Percentiles rank a stretch among this genome's conserved stretches.
Conservation (phyloP, 2,888 invertebrate genomes). For the Acanthopleura granulata region DNA sequence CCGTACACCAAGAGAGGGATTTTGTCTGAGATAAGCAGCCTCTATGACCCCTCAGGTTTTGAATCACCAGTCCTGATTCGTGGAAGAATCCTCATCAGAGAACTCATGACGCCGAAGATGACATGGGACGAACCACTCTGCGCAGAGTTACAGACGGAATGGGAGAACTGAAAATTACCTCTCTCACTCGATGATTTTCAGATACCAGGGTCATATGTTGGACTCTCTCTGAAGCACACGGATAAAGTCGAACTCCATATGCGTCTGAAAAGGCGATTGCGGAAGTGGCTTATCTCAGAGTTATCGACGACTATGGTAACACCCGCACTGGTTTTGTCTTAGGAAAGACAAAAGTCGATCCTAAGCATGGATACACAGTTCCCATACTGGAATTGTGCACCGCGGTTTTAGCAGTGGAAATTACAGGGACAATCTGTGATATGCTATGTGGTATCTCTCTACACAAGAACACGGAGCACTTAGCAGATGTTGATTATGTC, state of each 20-base stretch:
- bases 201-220: no score
- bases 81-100: slow-evolving; percentile 21
- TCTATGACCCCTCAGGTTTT: slow-evolving; percentile 26
- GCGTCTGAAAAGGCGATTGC: slow-evolving; percentile 32
- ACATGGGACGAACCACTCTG: slow-evolving; percentile 23
- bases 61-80: slow-evolving; percentile 20
- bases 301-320: no score
- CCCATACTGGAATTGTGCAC: slow-evolving; percentile 29
- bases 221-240: no score
- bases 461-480: not conserved
- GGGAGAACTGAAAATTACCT: slow-evolving; percentile 23
- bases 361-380: slow-evolving; percentile 26
- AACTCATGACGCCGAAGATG: not conserved
- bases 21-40: slow-evolving; percentile 23
- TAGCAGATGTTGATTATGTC: not conserved
- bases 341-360: slow-evolving; percentile 28
- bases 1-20: slow-evolving; percentile 14
- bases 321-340: slow-evolving; percentile 16
- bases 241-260: slow-evolving; percentile 21
- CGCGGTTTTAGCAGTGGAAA: slow-evolving; percentile 42
- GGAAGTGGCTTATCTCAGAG: slow-evolving; percentile 21
- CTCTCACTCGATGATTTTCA: slow-evolving; percentile 1
- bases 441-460: no score
- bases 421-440: slow-evolving; percentile 20
- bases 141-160: not conserved